Base-by-base conservation (phyloP, 64 coral and sea anemone genomes). In the Montipora sp. region DNA sequence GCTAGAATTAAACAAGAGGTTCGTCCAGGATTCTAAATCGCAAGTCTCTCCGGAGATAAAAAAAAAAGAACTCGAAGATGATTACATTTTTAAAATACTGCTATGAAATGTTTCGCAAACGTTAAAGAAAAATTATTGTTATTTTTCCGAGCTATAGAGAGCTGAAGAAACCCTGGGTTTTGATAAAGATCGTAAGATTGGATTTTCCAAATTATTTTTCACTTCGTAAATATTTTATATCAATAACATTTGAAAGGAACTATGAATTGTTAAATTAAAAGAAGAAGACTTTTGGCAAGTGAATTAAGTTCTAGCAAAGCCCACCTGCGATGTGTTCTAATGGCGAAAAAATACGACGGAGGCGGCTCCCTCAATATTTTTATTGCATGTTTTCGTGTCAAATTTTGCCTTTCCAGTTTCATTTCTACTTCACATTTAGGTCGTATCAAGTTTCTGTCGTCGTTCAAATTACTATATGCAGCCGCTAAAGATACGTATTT, bases 151-250 rank as follows among this genome's bases (percentile, higher is more conserved):
- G 75, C 5, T 46, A 44, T 13, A 50, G 16, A 71, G 16, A 11
- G n/a, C 14, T 48, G 47, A 19, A 50, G 75, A 5, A 50, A 48
- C 45, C 3, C 18, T 78, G 47, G 15, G 47, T 11, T 19, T 19
- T 78, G 11, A 51, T 50, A 16, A 46, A 75, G 27, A 36, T 45
- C 46, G 27, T 45, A 67, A 83, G 16, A 15, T 65, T 15, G 80
- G 82, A 2, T 75, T 67, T 83, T 48, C 47, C 14, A 68, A 0
- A 51, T 72, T 72, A 47, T 85, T 85, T 47, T 20, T 71, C 44
- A 85, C 18, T 27, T 50, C 68, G 82, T 85, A 47, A 85, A 85
- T 85, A 72, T 71, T 85, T 85, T 16, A 85, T 85, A 19, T 50
- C 44, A 71, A 73, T 85, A 51, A 18, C 15, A 85, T 72, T 67